These are phyloP conservation scores for Tricholauxania praeusta DNA, from an alignment of 2,888 invertebrate species.

Conservation along the genomic window DNA sequence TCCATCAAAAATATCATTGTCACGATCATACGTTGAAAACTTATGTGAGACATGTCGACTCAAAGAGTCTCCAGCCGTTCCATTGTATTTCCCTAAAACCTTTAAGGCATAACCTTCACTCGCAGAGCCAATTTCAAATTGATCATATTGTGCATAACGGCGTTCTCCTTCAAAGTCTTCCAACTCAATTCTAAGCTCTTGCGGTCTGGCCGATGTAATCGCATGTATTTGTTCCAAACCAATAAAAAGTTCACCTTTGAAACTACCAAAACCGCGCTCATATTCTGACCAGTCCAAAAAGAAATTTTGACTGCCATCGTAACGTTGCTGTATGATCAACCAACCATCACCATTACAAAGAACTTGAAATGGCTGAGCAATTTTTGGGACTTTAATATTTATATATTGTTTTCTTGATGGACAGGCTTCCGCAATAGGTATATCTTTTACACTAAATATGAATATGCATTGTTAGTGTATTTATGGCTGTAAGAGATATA, in stretches of 20 bases:
- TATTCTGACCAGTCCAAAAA: conserved; percentile 48
- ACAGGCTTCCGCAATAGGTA: neutral
- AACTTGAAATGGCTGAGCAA: neutral
- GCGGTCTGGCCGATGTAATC: conserved; percentile 43
- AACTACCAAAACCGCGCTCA: conserved; percentile 49
- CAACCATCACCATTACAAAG: conserved; percentile 44
- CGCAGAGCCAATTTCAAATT: conserved; percentile 51
- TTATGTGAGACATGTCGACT: conserved; percentile 52
- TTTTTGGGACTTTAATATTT: too few species aligned
- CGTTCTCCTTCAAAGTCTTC: conserved; percentile 39
- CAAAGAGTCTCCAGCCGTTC: conserved; percentile 52
- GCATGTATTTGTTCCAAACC: conserved; percentile 51
- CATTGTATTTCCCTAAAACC: conserved; percentile 46
- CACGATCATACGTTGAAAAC: conserved; percentile 54
- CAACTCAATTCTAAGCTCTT: conserved; percentile 50
- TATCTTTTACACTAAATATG: neutral
- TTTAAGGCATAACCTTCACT: conserved; percentile 50
- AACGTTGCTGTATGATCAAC: conserved; percentile 52
- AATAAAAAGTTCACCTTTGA: conserved; percentile 52
- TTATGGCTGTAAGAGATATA: neutral
- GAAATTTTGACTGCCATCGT: conserved; percentile 50
- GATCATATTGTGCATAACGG: conserved; percentile 50
- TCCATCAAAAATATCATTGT: conserved; percentile 53
- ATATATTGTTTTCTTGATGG: neutral
- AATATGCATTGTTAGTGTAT: neutral